Conservation (phyloP, 2,888 invertebrate species). For the Malthinus seriepunctatus region DNA sequence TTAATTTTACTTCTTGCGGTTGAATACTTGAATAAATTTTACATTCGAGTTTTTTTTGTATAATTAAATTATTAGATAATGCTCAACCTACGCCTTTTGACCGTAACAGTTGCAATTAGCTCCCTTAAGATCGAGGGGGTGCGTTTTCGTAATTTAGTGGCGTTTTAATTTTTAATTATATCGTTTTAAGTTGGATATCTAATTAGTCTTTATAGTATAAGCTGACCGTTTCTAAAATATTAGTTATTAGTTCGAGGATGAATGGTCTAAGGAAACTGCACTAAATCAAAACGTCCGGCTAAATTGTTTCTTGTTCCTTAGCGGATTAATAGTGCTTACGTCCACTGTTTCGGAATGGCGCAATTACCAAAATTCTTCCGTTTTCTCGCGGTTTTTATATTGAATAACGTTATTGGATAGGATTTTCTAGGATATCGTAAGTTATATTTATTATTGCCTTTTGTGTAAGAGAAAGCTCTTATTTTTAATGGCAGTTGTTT, state of each 20-base stretch:
- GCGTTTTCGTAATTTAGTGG: background rate
- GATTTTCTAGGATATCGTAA: constrained; percentile 35
- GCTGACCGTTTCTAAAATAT: constrained; percentile 37
- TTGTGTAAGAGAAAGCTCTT: constrained; percentile 9
- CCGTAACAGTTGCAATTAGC: too few relatives aligned
- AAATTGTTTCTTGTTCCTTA: constrained; percentile 44
- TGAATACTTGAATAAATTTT: constrained; percentile 9
- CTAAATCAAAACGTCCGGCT: constrained; percentile 42
- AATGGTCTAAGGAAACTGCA: constrained; percentile 37
- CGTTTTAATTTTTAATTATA: constrained; percentile 1
- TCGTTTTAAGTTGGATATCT: background rate
- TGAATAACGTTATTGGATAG: constrained; percentile 37
- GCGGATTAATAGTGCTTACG: constrained; percentile 47
- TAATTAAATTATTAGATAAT: background rate
- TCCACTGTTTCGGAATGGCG: constrained; percentile 41
- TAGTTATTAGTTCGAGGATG: constrained; percentile 37
- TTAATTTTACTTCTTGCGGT: constrained; percentile 18
- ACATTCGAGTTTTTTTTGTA: background rate
- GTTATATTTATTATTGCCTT: constrained; percentile 37
- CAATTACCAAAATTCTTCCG: constrained; percentile 45
- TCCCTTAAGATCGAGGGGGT: too few relatives aligned
- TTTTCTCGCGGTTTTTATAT: constrained; percentile 35
- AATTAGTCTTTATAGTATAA: constrained; percentile 23
- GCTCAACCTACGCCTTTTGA: too few relatives aligned
- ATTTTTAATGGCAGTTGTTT: constrained; percentile 1